Evolutionary conservation across 2,113 vertebrate species (phyloP).

Genomic region (Engraulis encrasicolus): DNA sequence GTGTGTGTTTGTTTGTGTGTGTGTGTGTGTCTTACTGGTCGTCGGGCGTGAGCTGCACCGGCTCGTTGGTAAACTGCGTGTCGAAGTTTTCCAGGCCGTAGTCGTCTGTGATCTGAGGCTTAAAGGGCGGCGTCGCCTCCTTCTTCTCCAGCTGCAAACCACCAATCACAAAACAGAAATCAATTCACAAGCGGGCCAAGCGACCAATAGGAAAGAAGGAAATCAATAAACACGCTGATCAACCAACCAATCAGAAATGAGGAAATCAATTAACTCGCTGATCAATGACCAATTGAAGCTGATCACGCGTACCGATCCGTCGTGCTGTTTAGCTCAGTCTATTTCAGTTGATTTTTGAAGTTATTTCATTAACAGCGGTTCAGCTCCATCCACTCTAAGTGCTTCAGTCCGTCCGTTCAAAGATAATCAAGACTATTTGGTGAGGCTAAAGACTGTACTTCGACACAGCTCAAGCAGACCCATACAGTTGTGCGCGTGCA

Average conservation of each 20-base stretch:
- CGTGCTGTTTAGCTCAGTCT: too few relatives aligned
- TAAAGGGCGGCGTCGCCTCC: slow-evolving; percentile 89
- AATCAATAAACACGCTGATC: not conserved
- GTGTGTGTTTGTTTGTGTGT: not conserved
- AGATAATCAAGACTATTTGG: not conserved
- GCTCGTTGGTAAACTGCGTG: slow-evolving; percentile 98
- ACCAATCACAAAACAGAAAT: slow-evolving; percentile 41
- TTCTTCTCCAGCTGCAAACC: slow-evolving; percentile 92
- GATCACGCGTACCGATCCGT: too few relatives aligned
- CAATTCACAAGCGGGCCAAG: not conserved
- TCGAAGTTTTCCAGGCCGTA: slow-evolving; percentile 98
- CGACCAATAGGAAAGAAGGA: too few relatives aligned
- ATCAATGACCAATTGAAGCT: not conserved
- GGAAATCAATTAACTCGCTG: not conserved
- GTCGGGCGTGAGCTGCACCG: slow-evolving; percentile 96
- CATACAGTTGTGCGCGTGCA: not conserved
- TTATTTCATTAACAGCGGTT: too few relatives aligned
- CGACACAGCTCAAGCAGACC: not conserved
- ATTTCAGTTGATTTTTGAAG: too few relatives aligned
- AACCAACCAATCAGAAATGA: not conserved
- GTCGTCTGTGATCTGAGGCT: slow-evolving; percentile 95
- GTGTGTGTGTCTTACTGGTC: slow-evolving; percentile 81
- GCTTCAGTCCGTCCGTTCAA: not conserved
- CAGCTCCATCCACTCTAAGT: too few relatives aligned
- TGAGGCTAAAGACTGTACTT: not conserved